Evolutionary conservation across 2,888 invertebrate species (phyloP).

Genomic region (Eupeodes luniger): DNA sequence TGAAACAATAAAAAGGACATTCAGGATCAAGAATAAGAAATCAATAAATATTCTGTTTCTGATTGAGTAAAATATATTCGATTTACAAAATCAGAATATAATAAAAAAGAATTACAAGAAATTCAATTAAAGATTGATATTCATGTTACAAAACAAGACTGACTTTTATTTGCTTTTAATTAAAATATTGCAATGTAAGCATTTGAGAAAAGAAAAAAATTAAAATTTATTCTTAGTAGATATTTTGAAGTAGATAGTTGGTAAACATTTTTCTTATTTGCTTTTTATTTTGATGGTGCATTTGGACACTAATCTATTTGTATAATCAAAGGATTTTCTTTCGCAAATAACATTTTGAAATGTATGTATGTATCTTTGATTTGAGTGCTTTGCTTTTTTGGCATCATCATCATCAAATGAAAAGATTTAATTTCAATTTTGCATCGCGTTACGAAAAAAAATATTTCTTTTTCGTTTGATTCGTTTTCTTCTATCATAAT

Average conservation of each 20-base stretch:
- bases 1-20: slow-evolving; percentile 53
- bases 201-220: background rate
- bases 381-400: too few relatives aligned
- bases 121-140: slow-evolving; percentile 3
- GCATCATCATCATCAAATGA: too few relatives aligned
- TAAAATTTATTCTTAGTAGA: background rate
- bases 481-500: too few relatives aligned
- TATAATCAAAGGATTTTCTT: background rate
- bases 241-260: background rate
- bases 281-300: background rate
- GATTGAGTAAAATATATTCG: slow-evolving; percentile 32
- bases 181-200: slow-evolving; percentile 16
- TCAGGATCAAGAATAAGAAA: slow-evolving; percentile 47
- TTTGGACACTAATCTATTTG: background rate
- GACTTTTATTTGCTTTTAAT: slow-evolving; percentile 26
- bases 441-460: too few relatives aligned
- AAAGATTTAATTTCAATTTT: too few relatives aligned
- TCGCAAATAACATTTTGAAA: background rate
- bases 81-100: slow-evolving; percentile 21
- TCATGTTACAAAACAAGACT: background rate
- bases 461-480: too few relatives aligned
- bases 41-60: slow-evolving; percentile 58
- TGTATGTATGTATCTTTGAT: too few relatives aligned
- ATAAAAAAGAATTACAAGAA: background rate
- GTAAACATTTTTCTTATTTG: background rate